A percentile compares a stretch with the other conserved stretches of the same genome.
phyloP scores from a whole-genome alignment of 2,888 invertebrate species.

The Tenthredo distinguenda region DNA sequence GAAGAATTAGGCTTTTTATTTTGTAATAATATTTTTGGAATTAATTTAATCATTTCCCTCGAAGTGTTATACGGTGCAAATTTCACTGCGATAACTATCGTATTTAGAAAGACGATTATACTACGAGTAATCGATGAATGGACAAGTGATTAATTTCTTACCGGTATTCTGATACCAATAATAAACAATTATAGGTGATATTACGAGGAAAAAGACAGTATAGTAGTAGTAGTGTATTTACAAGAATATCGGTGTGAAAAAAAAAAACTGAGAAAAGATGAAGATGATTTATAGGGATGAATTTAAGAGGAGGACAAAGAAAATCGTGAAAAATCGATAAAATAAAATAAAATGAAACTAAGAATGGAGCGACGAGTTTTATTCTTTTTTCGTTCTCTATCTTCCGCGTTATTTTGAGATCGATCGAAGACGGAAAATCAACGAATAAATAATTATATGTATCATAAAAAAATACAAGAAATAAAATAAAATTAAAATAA shows the following conservation, averaged over 20 bases:
- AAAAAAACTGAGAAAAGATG: not conserved
- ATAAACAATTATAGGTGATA: too few relatives aligned
- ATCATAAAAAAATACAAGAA: not conserved
- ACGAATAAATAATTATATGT: not conserved
- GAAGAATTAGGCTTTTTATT: not conserved
- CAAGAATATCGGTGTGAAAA: not conserved
- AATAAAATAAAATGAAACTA: not conserved
- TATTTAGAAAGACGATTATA: constrained; percentile 58
- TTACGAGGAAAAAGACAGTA: too few relatives aligned
- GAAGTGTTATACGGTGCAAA: not conserved
- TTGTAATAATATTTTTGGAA: not conserved
- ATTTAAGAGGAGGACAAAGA: not conserved
- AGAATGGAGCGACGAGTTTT: not conserved
- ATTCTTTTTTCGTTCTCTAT: not conserved
- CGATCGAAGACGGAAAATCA: constrained; percentile 11
- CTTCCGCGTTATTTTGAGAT: not conserved
- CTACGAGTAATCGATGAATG: not conserved
- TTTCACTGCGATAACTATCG: constrained; percentile 55
- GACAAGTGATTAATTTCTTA: not conserved
- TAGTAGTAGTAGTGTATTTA: too few relatives aligned
- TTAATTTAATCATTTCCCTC: not conserved
- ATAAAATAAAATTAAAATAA: constrained; percentile 23
- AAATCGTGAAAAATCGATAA: not conserved
- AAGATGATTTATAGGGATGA: not conserved
- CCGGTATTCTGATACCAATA: too few relatives aligned